Base-by-base conservation (phyloP, 1,140 invertebrate species). In the Cotesia glomerata region DNA sequence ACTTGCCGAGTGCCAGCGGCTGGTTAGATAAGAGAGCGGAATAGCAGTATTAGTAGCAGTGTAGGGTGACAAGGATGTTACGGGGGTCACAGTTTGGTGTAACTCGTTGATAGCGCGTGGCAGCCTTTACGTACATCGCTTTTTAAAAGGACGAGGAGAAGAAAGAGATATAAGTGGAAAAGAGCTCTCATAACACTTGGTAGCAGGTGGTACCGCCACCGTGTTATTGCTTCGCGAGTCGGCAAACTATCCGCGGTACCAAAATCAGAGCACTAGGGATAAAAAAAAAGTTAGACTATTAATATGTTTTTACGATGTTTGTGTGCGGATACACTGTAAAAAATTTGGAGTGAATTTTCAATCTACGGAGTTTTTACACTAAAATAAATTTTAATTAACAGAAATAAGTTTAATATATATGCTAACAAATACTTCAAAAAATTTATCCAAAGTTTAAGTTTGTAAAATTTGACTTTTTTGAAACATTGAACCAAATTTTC, bases 111-210 rank as follows among this genome's bases (percentile, higher is more conserved):
- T 58, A 39, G 67, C 71, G 54, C 68, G 63, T 63, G 51, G 35
- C 59, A 32, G 13, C 61, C 35, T 54, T 32, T 13, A 54, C 26
- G 5, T 36, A 66, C 66, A 56, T 26, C 34, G 75, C 39, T 45
- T 45, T 45, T 45, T 9, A 45, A 45, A 45, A 45, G 39, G 39
- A 45, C 7, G 8, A 9, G 39, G 76, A 69, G 72, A 73, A 75
- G 71, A 79, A 75, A 75, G 76, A 77, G 74, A 77, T 71, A 76
- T 73, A 78, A 80, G 76, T 75, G 11, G 39, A 74, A 74, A 67
- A 76, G 77, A 82, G 79, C 77, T 82, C 82, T 82, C 80, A 84
- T 85, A 85, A 85, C 82, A 84, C 81, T 85, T 85, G 79, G 78
- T 76, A 81, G 78, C 84, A 85, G 84, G 80, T 84, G 83, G 76